Evolutionary conservation across 2,888 invertebrate species (phyloP).

Genomic region (Anoncus sp.): DNA sequence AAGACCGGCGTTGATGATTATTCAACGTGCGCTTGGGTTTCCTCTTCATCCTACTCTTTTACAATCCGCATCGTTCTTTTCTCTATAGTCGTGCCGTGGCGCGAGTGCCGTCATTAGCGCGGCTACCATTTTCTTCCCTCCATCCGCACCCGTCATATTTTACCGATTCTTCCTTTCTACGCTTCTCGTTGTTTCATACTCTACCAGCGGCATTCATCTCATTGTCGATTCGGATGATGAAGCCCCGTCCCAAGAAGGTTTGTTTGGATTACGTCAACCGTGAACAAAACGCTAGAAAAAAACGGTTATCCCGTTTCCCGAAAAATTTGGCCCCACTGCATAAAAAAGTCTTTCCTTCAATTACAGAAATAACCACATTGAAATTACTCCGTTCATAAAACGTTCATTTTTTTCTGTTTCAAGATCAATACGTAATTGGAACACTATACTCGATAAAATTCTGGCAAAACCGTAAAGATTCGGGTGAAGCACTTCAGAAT

Average conservation of each 20-base stretch:
- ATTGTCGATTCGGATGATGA: constrained; percentile 24
- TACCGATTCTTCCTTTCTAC: constrained; percentile 18
- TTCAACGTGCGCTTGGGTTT: constrained; percentile 57
- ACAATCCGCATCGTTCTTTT: constrained; percentile 21
- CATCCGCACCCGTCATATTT: constrained; percentile 9
- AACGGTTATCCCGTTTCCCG: constrained; percentile 42
- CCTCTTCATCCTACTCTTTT: constrained; percentile 27
- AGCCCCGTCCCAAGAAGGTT: too few species aligned
- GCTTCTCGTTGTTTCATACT: background rate
- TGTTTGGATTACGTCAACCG: constrained; percentile 28
- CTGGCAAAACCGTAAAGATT: constrained; percentile 4
- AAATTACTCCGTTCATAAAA: constrained; percentile 37
- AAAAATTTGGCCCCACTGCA: constrained; percentile 29
- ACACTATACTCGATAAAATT: constrained; percentile 14
- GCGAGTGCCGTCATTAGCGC: constrained; percentile 51
- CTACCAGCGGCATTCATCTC: constrained; percentile 1
- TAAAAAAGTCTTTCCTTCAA: constrained; percentile 39
- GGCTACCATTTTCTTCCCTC: constrained; percentile 31
- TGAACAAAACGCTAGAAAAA: constrained; percentile 44
- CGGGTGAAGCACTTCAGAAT: background rate
- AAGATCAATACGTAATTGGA: background rate
- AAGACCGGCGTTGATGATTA: constrained; percentile 57
- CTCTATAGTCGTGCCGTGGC: constrained; percentile 4
- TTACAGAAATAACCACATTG: constrained; percentile 27
- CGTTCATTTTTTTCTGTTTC: constrained; percentile 32